Conservation (phyloP, 2,888 invertebrate species). For the Lottia scabra region DNA sequence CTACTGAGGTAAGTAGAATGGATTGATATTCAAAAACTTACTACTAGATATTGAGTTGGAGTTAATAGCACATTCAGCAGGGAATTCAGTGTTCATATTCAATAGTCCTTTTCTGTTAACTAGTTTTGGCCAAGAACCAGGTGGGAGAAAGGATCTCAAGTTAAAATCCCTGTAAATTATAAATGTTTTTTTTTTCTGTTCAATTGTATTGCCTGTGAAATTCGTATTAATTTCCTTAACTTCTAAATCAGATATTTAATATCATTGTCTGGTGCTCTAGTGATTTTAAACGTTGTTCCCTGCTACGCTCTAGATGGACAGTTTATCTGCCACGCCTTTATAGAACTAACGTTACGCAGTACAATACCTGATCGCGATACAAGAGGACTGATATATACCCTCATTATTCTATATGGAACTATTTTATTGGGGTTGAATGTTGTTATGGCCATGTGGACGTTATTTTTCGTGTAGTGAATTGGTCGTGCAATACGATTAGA, state of each 20-base stretch:
- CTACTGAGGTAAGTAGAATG: no score
- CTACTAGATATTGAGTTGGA: no score
- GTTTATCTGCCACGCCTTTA: constrained; percentile 78
- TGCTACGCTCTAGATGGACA: constrained; percentile 95
- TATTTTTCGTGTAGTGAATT: constrained; percentile 43
- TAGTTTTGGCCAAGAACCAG: no score
- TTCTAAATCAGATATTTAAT: constrained; percentile 74
- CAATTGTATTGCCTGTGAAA: constrained; percentile 40
- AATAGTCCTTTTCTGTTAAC: no score
- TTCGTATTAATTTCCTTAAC: constrained; percentile 7
- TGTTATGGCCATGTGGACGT: constrained; percentile 72
- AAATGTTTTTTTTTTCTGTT: no score
- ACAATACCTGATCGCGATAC: constrained; percentile 56
- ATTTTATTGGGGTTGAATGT: constrained; percentile 77
- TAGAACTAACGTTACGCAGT: constrained; percentile 62
- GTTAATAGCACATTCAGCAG: no score
- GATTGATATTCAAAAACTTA: no score
- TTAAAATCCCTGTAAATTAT: no score
- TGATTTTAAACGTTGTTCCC: constrained; percentile 90
- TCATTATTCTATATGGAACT: constrained; percentile 81
- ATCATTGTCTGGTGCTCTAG: constrained; percentile 86
- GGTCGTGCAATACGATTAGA: no score
- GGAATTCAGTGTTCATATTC: no score
- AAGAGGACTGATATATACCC: constrained; percentile 76
- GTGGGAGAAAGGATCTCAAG: no score